These are phyloP conservation scores for Mastigias papua DNA, from an alignment of 30 jellyfish, hydroid and myxozoan species.

Conservation along the genomic window DNA sequence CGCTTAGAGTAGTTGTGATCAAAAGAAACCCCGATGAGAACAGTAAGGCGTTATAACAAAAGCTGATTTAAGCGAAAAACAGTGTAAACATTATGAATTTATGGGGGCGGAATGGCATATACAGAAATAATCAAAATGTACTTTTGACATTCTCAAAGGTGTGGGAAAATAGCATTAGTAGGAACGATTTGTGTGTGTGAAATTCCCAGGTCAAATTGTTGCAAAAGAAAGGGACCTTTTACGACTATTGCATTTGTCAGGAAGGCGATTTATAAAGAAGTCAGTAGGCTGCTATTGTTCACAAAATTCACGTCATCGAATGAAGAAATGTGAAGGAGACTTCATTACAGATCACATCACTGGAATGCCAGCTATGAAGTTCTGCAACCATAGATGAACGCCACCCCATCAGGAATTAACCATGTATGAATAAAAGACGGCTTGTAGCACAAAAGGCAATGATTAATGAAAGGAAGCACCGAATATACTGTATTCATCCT, in stretches of 20 bases:
- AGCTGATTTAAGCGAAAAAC: not conserved
- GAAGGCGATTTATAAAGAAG: not conserved
- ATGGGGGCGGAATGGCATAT: constrained; percentile 9
- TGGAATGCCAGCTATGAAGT: constrained; percentile 30
- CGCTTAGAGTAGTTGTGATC: too few relatives aligned
- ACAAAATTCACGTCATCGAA: not conserved
- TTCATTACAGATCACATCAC: constrained; percentile 3
- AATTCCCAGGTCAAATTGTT: constrained; percentile 4
- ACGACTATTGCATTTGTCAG: not conserved
- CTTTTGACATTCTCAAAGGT: not conserved
- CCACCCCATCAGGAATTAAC: constrained; percentile 23
- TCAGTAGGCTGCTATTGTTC: not conserved
- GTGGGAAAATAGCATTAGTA: constrained; percentile 32
- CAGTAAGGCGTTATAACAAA: not conserved
- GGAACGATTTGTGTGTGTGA: not conserved
- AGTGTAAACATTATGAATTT: not conserved
- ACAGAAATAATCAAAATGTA: not conserved
- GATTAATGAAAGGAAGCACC: constrained; percentile 20
- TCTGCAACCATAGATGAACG: not conserved
- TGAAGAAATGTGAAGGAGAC: not conserved
- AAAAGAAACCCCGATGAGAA: too few relatives aligned
- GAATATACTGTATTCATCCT: constrained; percentile 30
- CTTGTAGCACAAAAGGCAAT: not conserved
- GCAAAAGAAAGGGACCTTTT: not conserved
- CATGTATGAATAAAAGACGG: constrained; percentile 1